These are phyloP conservation scores for Scolanthus callimorphus DNA, from an alignment of 92 coral and sea anemone genomes.

Conservation along the genomic window DNA sequence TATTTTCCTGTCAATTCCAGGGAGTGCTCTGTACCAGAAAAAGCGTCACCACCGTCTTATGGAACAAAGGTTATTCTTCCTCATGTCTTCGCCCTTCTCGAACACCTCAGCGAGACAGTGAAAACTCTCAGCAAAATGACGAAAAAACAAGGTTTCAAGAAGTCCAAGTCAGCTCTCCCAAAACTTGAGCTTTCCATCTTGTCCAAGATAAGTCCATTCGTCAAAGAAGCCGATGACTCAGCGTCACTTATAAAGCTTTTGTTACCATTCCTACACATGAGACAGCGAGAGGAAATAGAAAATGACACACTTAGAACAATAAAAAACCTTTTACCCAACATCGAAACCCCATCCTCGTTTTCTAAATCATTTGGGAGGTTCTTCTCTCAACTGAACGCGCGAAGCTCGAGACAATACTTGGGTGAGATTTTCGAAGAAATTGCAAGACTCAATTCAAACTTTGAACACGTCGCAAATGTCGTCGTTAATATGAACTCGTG, in stretches of 20 bases:
- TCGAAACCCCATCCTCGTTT: constrained; percentile 48
- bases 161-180: constrained; percentile 59
- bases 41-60: constrained; percentile 8
- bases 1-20: no score
- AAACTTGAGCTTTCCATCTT: constrained; percentile 79
- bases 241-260: constrained; percentile 53
- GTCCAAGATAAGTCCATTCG: constrained; percentile 89
- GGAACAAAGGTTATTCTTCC: constrained; percentile 73
- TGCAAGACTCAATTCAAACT: constrained; percentile 50
- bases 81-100: constrained; percentile 55
- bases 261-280: constrained; percentile 58
- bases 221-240: constrained; percentile 69
- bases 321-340: constrained; percentile 60
- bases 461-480: constrained; percentile 24
- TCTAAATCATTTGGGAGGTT: constrained; percentile 57
- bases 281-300: constrained; percentile 73
- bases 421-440: constrained; percentile 72
- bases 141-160: constrained; percentile 41
- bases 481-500: constrained; percentile 70
- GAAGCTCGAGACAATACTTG: constrained; percentile 74
- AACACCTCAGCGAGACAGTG: constrained; percentile 65
- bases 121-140: constrained; percentile 46
- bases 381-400: constrained; percentile 70
- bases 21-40: no score
- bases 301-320: constrained; percentile 66